Conservation (phyloP, 2,888 invertebrate genomes). For the Cynaeus angustus region DNA sequence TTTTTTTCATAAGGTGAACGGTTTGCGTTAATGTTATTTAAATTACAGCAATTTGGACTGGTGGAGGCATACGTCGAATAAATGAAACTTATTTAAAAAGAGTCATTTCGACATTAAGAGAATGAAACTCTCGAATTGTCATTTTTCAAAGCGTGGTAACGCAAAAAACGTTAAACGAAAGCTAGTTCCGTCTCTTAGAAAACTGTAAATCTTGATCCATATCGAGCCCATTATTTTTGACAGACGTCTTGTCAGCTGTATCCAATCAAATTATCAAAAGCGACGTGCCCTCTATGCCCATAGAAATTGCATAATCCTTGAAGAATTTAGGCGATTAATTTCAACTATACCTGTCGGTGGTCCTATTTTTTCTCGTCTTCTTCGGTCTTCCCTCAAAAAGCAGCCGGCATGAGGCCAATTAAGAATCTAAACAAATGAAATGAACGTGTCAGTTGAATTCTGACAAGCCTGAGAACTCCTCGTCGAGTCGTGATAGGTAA, state of each 20-base stretch:
- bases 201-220: not conserved
- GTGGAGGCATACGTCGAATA: slow-evolving; percentile 9
- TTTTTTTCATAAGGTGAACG: slow-evolving; percentile 19
- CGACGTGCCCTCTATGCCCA: not conserved
- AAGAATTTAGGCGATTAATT: slow-evolving; percentile 17
- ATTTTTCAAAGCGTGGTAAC: too few relatives aligned
- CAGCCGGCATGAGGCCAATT: slow-evolving; percentile 49
- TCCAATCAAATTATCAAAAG: not conserved
- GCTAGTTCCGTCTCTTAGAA: too few relatives aligned
- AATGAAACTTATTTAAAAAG: slow-evolving; percentile 15
- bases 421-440: slow-evolving; percentile 45
- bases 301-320: not conserved
- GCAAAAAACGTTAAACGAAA: too few relatives aligned
- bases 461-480: slow-evolving; percentile 50
- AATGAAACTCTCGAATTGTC: too few relatives aligned
- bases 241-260: slow-evolving; percentile 2
- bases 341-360: slow-evolving; percentile 25
- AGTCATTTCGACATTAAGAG: too few relatives aligned
- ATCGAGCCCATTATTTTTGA: slow-evolving; percentile 3
- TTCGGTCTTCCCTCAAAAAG: slow-evolving; percentile 3
- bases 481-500: too few relatives aligned
- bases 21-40: slow-evolving; percentile 27
- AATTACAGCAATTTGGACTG: slow-evolving; percentile 27
- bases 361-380: slow-evolving; percentile 9
- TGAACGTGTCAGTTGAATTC: slow-evolving; percentile 47